A percentile compares a stretch with the other conserved stretches of the same genome.
These are phyloP conservation scores for Prolemur simus DNA, from an alignment of 2,113 vertebrate species.

Conservation along the genomic window DNA sequence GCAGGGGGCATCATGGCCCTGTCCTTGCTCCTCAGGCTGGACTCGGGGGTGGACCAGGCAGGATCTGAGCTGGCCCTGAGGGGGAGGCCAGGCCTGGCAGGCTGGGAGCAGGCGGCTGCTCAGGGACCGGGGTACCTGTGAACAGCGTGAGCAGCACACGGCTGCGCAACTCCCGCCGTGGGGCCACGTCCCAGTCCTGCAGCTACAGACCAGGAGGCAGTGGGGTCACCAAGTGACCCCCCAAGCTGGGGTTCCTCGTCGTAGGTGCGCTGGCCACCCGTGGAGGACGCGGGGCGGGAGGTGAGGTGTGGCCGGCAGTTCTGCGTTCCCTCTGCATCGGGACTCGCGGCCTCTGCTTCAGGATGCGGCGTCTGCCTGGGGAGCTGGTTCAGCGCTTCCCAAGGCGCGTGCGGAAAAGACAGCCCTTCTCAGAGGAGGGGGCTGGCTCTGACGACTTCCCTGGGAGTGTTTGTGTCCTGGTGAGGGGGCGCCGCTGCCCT, in stretches of 20 bases:
- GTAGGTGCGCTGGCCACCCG: rapidly evolving
- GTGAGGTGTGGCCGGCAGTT: too few relatives aligned
- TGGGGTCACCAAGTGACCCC: neutral
- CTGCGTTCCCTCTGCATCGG: too few relatives aligned
- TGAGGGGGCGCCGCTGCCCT: neutral
- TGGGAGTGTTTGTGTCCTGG: too few relatives aligned
- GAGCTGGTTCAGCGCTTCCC: rapidly evolving
- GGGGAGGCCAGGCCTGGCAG: neutral
- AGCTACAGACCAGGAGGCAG: neutral
- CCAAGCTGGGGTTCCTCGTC: too few relatives aligned
- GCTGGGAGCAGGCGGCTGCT: neutral
- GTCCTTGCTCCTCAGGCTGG: neutral
- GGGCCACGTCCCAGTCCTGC: neutral
- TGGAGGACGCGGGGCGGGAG: too few relatives aligned
- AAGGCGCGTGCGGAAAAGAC: neutral
- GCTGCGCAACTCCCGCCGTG: neutral
- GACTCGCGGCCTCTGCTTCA: neutral
- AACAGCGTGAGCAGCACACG: neutral
- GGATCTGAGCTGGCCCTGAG: neutral
- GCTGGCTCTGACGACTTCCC: neutral
- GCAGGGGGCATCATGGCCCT: neutral
- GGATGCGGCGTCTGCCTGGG: neutral
- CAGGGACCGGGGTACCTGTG: neutral
- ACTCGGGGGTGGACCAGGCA: too few relatives aligned
- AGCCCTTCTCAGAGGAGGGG: too few relatives aligned